Percentiles rank a stretch among this genome's conserved stretches.
phyloP scores from a whole-genome alignment of 2,113 vertebrate genomes.

The Pimephales promelas region DNA sequence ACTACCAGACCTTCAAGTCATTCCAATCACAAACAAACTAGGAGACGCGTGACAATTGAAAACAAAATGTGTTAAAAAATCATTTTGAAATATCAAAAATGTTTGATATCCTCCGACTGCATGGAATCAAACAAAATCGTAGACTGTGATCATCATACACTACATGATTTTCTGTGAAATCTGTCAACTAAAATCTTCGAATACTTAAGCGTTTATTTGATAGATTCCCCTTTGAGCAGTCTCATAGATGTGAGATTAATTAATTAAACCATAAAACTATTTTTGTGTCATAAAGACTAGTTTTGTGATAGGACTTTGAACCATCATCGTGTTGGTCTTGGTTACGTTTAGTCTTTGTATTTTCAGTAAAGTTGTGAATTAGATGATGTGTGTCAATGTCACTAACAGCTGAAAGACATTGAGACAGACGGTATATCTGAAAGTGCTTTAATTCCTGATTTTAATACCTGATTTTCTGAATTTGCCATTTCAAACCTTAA shows the following conservation, averaged over 20 bases:
- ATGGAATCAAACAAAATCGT: not conserved
- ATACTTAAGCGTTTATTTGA: not conserved
- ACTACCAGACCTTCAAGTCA: no score
- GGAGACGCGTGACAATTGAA: no score
- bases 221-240: not conserved
- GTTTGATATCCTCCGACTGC: no score
- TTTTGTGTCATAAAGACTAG: not conserved
- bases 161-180: no score
- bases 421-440: no score
- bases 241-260: not conserved
- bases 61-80: no score
- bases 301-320: not conserved
- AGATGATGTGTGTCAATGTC: not conserved
- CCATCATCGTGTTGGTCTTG: not conserved
- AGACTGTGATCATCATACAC: no score
- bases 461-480: slow-evolving; percentile 15
- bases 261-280: not conserved
- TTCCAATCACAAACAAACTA: no score
- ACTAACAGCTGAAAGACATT: not conserved
- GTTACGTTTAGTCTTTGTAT: slow-evolving; percentile 23
- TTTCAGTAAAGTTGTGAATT: not conserved
- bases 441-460: slow-evolving; percentile 37
- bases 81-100: no score
- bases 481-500: slow-evolving; percentile 9
- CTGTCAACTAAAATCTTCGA: no score